A percentile compares a stretch with the other conserved stretches of the same genome.
These are phyloP conservation scores for Osmerus eperlanus DNA, from an alignment of 2,113 vertebrate genomes.

Conservation along the genomic window DNA sequence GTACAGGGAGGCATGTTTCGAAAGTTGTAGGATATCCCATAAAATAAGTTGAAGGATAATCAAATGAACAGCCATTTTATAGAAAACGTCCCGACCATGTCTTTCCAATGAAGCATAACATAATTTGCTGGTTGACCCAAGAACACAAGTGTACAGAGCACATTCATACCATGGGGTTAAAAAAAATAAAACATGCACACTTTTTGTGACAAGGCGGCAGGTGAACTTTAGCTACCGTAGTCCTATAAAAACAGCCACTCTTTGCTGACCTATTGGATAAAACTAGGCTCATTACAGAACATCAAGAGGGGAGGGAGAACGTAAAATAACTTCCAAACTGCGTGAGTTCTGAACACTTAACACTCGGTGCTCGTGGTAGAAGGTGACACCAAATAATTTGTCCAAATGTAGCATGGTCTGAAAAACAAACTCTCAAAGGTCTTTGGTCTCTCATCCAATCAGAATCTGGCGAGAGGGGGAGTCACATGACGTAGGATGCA, in stretches of 20 bases:
- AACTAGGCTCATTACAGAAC: background rate
- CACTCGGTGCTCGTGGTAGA: slow-evolving; percentile 2
- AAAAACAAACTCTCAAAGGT: slow-evolving; percentile 30
- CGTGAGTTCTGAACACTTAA: slow-evolving; percentile 29
- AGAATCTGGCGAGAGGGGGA: slow-evolving; percentile 16
- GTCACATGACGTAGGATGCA: slow-evolving; percentile 2
- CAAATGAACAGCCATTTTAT: background rate
- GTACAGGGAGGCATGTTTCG: slow-evolving; percentile 10
- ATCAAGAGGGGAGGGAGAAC: background rate
- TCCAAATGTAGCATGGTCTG: slow-evolving; percentile 21
- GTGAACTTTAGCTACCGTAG: background rate
- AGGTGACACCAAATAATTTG: slow-evolving; percentile 18
- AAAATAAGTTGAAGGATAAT: slow-evolving; percentile 2
- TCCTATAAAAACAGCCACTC: background rate
- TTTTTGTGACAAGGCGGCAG: background rate
- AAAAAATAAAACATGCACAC: background rate
- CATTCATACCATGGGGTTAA: background rate
- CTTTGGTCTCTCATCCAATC: slow-evolving; percentile 22
- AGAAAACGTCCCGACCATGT: background rate
- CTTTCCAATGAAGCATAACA: background rate
- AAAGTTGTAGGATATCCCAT: background rate
- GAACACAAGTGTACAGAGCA: background rate
- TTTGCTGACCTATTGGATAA: slow-evolving; percentile 10
- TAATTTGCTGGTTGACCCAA: background rate
- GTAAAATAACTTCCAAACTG: background rate